These are phyloP conservation scores for Onthophagus sagittarius DNA, from an alignment of 2,888 invertebrate genomes.

Conservation along the genomic window DNA sequence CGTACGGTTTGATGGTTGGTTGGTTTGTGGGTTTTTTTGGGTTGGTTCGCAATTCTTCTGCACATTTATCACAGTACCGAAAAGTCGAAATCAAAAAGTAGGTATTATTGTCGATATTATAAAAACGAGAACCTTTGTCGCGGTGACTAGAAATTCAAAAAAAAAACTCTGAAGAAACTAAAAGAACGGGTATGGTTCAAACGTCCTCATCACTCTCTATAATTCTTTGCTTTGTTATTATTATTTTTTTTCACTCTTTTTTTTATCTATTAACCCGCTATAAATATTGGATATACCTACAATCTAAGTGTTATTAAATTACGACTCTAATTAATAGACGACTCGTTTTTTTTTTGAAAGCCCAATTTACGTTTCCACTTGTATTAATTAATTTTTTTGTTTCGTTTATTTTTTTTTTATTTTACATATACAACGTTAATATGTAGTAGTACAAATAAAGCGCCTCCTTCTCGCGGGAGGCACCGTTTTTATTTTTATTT, in stretches of 20 bases:
- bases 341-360: constrained; percentile 33
- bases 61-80: constrained; percentile 39
- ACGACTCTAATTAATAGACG: constrained; percentile 36
- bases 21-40: background rate
- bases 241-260: background rate
- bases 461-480: background rate
- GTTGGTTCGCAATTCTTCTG: constrained; percentile 27
- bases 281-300: constrained; percentile 29
- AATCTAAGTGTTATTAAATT: constrained; percentile 25
- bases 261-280: constrained; percentile 30
- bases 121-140: constrained; percentile 30
- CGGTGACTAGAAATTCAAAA: constrained; percentile 36
- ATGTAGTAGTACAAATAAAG: constrained; percentile 13
- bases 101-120: constrained; percentile 35
- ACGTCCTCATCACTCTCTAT: background rate
- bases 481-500: constrained; percentile 9
- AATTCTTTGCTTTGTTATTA: background rate
- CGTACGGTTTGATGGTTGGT: background rate
- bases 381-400: constrained; percentile 31
- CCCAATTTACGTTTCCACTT: constrained; percentile 39
- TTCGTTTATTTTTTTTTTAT: constrained; percentile 8
- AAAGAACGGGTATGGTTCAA: background rate
- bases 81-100: constrained; percentile 30
- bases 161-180: background rate
- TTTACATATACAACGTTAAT: constrained; percentile 10